phyloP scores from a whole-genome alignment of 2,113 vertebrate species.

The Lanius ludovicianus region DNA sequence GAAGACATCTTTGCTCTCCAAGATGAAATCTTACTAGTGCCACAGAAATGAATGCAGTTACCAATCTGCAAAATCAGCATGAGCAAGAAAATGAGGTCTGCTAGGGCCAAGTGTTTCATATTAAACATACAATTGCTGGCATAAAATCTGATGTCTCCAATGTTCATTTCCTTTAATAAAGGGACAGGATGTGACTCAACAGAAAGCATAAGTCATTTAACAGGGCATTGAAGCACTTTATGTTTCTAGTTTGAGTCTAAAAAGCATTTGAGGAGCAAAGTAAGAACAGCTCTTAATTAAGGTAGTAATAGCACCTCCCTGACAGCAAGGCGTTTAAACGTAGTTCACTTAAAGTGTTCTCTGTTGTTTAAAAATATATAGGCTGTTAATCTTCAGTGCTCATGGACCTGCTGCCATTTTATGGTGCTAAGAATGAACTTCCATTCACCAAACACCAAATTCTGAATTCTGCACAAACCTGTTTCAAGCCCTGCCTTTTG shows the following conservation, averaged over 20 bases:
- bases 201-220: not conserved
- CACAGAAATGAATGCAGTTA: not conserved
- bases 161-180: not conserved
- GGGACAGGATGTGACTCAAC: constrained; percentile 13
- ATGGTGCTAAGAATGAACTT: not conserved
- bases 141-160: not conserved
- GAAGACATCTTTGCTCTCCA: not conserved
- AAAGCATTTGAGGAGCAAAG: not conserved
- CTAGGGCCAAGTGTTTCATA: not conserved
- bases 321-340: not conserved
- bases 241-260: not conserved
- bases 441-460: not conserved
- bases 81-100: not conserved
- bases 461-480: not conserved
- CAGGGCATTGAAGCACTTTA: not conserved
- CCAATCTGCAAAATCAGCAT: not conserved
- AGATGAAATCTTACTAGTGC: not conserved
- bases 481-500: not conserved
- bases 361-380: not conserved
- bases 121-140: constrained; percentile 25
- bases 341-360: not conserved
- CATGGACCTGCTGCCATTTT: not conserved
- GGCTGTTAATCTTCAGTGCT: not conserved
- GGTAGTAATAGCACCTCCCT: not conserved
- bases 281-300: not conserved